A percentile compares a stretch with the other conserved stretches of the same genome.
Conservation (phyloP, 2,797 vertebrate genomes). For the Alcedo atthis region DNA sequence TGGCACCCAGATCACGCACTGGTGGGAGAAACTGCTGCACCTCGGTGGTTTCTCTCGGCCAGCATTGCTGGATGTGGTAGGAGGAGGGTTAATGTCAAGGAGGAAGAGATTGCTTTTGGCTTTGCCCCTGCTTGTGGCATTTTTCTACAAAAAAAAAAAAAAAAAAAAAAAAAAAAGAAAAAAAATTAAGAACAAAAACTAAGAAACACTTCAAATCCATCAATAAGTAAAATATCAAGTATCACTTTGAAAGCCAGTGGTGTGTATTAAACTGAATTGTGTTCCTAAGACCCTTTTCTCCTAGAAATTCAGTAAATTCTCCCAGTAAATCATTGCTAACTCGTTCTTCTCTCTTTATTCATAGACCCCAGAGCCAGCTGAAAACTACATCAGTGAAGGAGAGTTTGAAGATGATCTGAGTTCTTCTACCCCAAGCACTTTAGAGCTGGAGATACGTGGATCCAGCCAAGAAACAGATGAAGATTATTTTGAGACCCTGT, state of each 20-base stretch:
- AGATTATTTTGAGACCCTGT: constrained; percentile 79
- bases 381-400: constrained; percentile 72
- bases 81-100: background rate
- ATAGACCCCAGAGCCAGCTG: constrained; percentile 80
- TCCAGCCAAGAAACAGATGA: constrained; percentile 77
- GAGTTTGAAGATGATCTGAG: constrained; percentile 75
- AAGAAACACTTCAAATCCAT: background rate
- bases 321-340: constrained; percentile 3
- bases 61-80: background rate
- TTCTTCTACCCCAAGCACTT: constrained; percentile 30
- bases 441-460: constrained; percentile 66
- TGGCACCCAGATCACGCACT: background rate
- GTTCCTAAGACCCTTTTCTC: background rate
- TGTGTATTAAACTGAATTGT: background rate
- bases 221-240: background rate
- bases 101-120: background rate
- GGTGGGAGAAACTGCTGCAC: background rate
- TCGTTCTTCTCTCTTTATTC: constrained; percentile 36
- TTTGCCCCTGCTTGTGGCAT: background rate
- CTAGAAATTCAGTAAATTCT: background rate
- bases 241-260: background rate
- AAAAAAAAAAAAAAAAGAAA: rapidly evolving
- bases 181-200: background rate
- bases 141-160: background rate
- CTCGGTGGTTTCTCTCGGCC: background rate